Percentiles rank a stretch among this genome's conserved stretches.
Conservation (phyloP, 2,113 vertebrate species). For the Oryzias curvinotus region DNA sequence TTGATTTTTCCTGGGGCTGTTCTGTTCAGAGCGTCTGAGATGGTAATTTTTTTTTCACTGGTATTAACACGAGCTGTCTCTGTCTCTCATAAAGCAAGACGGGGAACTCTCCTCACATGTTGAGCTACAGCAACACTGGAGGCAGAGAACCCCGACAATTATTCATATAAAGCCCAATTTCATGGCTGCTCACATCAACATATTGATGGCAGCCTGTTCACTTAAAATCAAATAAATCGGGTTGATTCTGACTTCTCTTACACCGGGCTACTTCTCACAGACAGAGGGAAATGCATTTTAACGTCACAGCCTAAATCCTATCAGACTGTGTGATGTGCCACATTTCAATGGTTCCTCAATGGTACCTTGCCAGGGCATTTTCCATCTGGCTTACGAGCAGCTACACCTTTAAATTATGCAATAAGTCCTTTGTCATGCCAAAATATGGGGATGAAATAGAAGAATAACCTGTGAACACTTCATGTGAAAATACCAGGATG, state of each 20-base stretch:
- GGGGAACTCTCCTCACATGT: slow-evolving; percentile 40
- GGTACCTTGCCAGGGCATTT: slow-evolving; percentile 23
- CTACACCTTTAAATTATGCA: slow-evolving; percentile 2
- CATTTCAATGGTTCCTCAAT: slow-evolving; percentile 26
- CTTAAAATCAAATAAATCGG: slow-evolving; percentile 42
- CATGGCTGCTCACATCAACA: slow-evolving; percentile 39
- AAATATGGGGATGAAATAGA: slow-evolving; percentile 13
- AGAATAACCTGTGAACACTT: slow-evolving; percentile 1
- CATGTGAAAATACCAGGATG: background rate
- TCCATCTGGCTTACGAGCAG: slow-evolving; percentile 8
- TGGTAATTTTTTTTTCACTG: slow-evolving; percentile 54
- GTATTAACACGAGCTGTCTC: slow-evolving; percentile 32
- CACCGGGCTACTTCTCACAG: slow-evolving; percentile 30
- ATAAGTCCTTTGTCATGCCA: background rate
- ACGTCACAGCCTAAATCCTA: slow-evolving; percentile 31
- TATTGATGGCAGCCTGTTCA: slow-evolving; percentile 29
- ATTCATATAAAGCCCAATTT: slow-evolving; percentile 62
- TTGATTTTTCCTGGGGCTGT: slow-evolving; percentile 47
- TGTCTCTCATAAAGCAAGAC: slow-evolving; percentile 21
- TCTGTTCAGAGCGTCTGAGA: slow-evolving; percentile 46
- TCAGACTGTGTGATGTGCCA: background rate
- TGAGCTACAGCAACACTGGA: slow-evolving; percentile 46
- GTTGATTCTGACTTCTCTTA: slow-evolving; percentile 25
- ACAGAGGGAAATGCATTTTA: slow-evolving; percentile 16
- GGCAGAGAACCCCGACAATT: slow-evolving; percentile 27